Percentiles rank a stretch among this genome's conserved stretches.
Evolutionary conservation across 2,888 invertebrate species (phyloP).

Genomic region (Aleiodes alternator): DNA sequence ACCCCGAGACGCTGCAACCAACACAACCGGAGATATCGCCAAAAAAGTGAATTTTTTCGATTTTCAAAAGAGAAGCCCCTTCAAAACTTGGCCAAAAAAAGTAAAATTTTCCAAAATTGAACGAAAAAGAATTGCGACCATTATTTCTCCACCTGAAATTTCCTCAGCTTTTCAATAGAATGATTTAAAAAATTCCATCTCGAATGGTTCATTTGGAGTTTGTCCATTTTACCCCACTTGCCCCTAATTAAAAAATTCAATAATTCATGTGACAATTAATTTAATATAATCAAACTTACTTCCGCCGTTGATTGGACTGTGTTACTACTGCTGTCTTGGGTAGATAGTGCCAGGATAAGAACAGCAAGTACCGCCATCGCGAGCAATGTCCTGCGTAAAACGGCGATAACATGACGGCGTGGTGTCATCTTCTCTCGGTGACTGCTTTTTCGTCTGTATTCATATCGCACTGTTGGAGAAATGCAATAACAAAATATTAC

Average conservation of each 20-base stretch:
- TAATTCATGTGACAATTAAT: neutral
- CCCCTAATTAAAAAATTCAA: neutral
- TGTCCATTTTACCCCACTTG: no score
- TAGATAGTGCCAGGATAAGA: conserved; percentile 68
- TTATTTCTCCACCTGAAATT: conserved; percentile 28
- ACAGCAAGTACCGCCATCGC: conserved; percentile 69
- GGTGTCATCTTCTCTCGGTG: conserved; percentile 73
- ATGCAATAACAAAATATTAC: neutral
- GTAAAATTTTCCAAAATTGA: no score
- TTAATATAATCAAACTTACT: conserved; percentile 61
- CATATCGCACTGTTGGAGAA: conserved; percentile 70
- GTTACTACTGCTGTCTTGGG: conserved; percentile 66
- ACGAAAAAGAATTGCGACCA: no score
- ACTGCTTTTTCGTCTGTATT: conserved; percentile 69
- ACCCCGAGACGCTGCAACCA: no score
- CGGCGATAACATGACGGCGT: conserved; percentile 72
- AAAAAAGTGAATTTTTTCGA: no score
- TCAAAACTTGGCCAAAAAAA: no score
- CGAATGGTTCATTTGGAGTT: neutral
- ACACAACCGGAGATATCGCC: no score
- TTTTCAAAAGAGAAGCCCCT: no score
- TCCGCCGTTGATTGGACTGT: conserved; percentile 65
- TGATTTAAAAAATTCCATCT: no score
- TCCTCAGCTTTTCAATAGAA: no score
- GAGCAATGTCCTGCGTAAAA: conserved; percentile 68